Conservation (phyloP, 2,797 vertebrate genomes). For the Malurus splendens region DNA sequence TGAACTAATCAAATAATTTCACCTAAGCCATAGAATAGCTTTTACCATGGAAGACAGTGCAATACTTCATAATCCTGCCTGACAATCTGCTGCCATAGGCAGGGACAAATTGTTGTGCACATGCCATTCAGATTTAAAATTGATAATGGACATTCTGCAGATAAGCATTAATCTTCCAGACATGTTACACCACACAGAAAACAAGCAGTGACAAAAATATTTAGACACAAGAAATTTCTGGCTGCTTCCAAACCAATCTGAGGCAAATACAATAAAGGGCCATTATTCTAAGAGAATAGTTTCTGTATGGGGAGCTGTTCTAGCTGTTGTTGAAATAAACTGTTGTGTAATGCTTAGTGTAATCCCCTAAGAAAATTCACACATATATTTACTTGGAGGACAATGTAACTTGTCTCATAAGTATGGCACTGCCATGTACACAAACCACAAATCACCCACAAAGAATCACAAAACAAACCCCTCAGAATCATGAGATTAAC, state of each 20-base stretch:
- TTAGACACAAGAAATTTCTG: background rate
- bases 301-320: background rate
- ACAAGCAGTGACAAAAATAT: background rate
- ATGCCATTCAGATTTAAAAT: slow-evolving; percentile 6
- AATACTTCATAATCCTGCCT: background rate
- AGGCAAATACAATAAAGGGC: background rate
- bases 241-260: background rate
- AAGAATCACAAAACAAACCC: background rate
- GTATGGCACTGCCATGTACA: background rate
- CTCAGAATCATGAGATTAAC: background rate
- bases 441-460: background rate
- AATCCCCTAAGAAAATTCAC: background rate
- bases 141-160: slow-evolving; percentile 18
- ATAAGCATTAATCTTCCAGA: slow-evolving; percentile 6
- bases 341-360: background rate
- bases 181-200: background rate
- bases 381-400: background rate
- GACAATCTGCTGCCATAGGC: background rate
- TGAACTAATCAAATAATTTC: slow-evolving; percentile 44
- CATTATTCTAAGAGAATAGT: background rate
- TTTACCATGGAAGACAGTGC: background rate
- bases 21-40: slow-evolving; percentile 4
- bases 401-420: background rate
- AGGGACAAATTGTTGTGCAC: background rate
- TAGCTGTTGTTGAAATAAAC: background rate